Conservation (phyloP, 2,797 vertebrate species). For the Chelon auratus region DNA sequence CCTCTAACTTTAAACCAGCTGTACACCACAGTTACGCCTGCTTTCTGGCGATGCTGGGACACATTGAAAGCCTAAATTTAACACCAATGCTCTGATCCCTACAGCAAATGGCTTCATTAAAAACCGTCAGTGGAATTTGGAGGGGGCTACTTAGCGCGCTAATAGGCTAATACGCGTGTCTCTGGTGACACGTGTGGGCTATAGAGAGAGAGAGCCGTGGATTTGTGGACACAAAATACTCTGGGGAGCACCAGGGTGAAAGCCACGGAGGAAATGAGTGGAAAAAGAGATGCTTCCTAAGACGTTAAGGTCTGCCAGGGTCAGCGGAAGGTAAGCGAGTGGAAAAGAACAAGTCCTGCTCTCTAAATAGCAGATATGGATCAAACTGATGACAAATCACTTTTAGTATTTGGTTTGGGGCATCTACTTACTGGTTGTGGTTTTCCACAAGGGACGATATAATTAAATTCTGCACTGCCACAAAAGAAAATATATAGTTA, state of each 20-base stretch:
- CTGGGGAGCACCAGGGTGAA: conserved; percentile 32
- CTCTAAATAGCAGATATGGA: conserved; percentile 47
- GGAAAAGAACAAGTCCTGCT: conserved; percentile 52
- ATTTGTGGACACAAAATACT: conserved; percentile 67
- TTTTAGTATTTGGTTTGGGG: conserved; percentile 33
- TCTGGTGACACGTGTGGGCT: conserved; percentile 58
- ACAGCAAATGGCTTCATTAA: conserved; percentile 63
- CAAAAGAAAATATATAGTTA: conserved; percentile 23
- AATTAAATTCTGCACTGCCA: conserved; percentile 20
- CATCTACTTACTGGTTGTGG: conserved; percentile 22
- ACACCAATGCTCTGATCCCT: conserved; percentile 58
- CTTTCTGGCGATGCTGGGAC: conserved; percentile 57
- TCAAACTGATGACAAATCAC: conserved; percentile 53
- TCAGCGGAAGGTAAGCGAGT: conserved; percentile 64
- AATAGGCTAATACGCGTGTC: conserved; percentile 53
- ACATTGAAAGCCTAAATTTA: conserved; percentile 72
- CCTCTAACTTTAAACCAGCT: conserved; percentile 41
- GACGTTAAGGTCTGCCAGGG: conserved; percentile 48
- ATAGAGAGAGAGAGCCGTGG: conserved; percentile 42
- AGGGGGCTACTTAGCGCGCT: conserved; percentile 59
- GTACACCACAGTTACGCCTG: conserved; percentile 35
- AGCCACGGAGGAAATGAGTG: conserved; percentile 59
- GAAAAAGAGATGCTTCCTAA: conserved; percentile 57
- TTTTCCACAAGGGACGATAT: conserved; percentile 46
- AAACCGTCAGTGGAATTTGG: conserved; percentile 68